These are phyloP conservation scores for Carcharodon carcharias DNA, from an alignment of 2,797 vertebrate genomes.

Conservation along the genomic window DNA sequence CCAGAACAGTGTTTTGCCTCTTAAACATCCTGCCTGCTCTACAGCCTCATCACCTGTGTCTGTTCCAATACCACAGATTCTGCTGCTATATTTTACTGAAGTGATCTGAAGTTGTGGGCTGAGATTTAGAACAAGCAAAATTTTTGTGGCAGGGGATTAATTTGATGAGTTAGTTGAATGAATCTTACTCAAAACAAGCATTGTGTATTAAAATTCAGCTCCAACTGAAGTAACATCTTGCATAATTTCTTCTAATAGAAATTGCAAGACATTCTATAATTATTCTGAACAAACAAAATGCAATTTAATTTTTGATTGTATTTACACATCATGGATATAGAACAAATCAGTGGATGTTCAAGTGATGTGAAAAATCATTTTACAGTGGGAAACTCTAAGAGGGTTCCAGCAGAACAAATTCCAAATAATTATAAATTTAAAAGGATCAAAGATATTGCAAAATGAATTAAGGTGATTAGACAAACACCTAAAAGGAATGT, in stretches of 20 bases:
- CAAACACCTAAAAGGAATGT: too few relatives aligned
- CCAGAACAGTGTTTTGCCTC: not conserved
- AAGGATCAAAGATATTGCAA: too few relatives aligned
- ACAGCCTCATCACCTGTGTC: not conserved
- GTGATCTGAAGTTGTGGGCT: not conserved
- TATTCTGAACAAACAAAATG: not conserved
- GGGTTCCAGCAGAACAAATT: too few relatives aligned
- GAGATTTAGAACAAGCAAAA: not conserved
- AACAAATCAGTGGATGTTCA: not conserved
- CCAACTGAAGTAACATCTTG: not conserved
- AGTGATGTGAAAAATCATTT: too few relatives aligned
- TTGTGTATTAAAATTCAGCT: not conserved
- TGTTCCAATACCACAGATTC: not conserved
- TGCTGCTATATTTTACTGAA: not conserved
- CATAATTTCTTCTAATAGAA: not conserved
- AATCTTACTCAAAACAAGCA: not conserved
- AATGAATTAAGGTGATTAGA: too few relatives aligned
- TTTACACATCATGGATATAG: not conserved
- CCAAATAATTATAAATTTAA: too few relatives aligned
- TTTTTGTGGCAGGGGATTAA: not conserved
- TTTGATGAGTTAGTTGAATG: not conserved
- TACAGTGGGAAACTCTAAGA: too few relatives aligned
- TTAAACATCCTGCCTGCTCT: not conserved
- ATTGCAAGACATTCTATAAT: not conserved
- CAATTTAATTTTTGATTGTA: not conserved